Conservation (phyloP, 2,888 invertebrate genomes). For the Pomacea canaliculata region DNA sequence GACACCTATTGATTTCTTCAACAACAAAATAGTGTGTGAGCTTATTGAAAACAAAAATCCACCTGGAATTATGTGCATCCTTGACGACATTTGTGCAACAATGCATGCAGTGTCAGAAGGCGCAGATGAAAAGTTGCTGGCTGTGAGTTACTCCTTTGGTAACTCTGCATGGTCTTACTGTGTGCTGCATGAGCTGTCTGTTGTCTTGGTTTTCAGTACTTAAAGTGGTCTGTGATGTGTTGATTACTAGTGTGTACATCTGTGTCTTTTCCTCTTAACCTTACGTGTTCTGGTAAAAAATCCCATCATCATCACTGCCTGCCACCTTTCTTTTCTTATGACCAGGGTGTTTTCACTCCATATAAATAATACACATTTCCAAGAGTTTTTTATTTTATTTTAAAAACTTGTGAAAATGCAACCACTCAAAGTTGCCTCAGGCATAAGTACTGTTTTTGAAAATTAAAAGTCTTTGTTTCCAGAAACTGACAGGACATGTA, state of each 20-base stretch:
- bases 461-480: neutral
- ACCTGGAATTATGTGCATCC: conserved; percentile 77
- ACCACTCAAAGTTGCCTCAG: neutral
- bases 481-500: conserved; percentile 74
- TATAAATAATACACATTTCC: neutral
- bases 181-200: too few relatives aligned
- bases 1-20: conserved; percentile 79
- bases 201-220: too few relatives aligned
- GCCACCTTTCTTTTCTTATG: too few relatives aligned
- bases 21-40: conserved; percentile 80
- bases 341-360: too few relatives aligned
- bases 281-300: too few relatives aligned
- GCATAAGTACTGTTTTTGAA: neutral
- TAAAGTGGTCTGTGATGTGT: too few relatives aligned
- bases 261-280: too few relatives aligned
- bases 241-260: too few relatives aligned
- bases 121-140: conserved; percentile 75
- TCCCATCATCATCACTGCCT: too few relatives aligned
- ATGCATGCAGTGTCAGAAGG: conserved; percentile 78
- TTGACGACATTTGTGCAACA: conserved; percentile 80
- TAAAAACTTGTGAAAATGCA: neutral
- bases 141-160: conserved; percentile 53
- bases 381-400: neutral
- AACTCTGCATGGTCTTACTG: too few relatives aligned
- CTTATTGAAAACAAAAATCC: conserved; percentile 76